Percentiles rank a stretch among this genome's conserved stretches.
These are phyloP conservation scores for Indicator maculatus DNA, from an alignment of 2,113 vertebrate genomes.

Conservation along the genomic window DNA sequence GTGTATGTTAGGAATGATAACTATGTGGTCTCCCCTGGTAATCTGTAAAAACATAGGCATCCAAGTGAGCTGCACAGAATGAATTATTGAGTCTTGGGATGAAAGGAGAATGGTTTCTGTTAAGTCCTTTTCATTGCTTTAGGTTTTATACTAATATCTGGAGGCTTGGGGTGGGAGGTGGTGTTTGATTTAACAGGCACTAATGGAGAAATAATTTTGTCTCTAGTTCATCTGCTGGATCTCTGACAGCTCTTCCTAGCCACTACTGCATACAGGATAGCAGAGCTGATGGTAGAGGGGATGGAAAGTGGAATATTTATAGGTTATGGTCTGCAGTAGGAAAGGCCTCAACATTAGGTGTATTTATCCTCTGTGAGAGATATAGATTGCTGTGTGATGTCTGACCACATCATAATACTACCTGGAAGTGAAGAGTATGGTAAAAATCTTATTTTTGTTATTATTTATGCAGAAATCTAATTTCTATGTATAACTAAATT, in stretches of 20 bases:
- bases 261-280: rapidly evolving
- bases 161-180: background rate
- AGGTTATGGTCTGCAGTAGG: rapidly evolving
- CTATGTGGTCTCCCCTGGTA: background rate
- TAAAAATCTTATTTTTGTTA: background rate
- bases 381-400: rapidly evolving
- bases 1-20: background rate
- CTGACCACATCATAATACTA: background rate
- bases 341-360: rapidly evolving
- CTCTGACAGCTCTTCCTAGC: background rate
- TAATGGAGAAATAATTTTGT: background rate
- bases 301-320: background rate
- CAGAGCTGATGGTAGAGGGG: background rate
- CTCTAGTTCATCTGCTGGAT: background rate
- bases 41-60: conserved; percentile 17
- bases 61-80: background rate
- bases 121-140: background rate
- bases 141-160: background rate
- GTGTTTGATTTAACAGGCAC: background rate
- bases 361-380: background rate
- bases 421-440: background rate
- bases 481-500: background rate
- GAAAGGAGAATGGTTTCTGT: background rate
- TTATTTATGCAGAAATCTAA: background rate
- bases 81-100: background rate